phyloP scores from a whole-genome alignment of 2,797 vertebrate genomes.

The Pitangus sulphuratus region DNA sequence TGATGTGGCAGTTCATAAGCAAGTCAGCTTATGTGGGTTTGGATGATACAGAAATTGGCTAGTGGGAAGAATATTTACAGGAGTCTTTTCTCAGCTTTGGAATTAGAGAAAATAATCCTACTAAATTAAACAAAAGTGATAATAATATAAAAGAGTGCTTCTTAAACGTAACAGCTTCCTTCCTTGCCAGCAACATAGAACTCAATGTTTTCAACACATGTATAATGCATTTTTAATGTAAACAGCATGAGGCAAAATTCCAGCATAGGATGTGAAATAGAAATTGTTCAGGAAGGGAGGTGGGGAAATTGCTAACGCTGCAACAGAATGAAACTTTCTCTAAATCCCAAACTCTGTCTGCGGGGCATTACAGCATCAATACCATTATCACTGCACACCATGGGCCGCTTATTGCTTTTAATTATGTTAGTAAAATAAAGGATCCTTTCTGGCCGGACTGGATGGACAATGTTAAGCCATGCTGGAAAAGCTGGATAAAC shows the following conservation, averaged over 20 bases:
- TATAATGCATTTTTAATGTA: conserved; percentile 68
- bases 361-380: conserved; percentile 11
- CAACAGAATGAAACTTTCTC: conserved; percentile 48
- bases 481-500: conserved; percentile 67
- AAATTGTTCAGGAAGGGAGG: conserved; percentile 47
- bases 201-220: conserved; percentile 55
- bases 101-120: conserved; percentile 67
- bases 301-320: conserved; percentile 39
- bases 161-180: conserved; percentile 44
- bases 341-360: conserved; percentile 20
- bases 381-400: conserved; percentile 38
- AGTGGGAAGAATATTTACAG: conserved; percentile 65
- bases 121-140: conserved; percentile 69
- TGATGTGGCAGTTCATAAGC: conserved; percentile 44
- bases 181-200: conserved; percentile 61
- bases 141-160: conserved; percentile 45
- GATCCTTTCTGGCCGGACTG: conserved; percentile 33
- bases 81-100: conserved; percentile 50
- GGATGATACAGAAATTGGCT: conserved; percentile 50
- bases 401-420: conserved; percentile 62
- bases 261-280: conserved; percentile 58
- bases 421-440: conserved; percentile 66
- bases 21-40: conserved; percentile 41
- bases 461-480: conserved; percentile 58
- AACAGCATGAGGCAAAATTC: conserved; percentile 60